phyloP scores from a whole-genome alignment of 2,797 vertebrate species.

The Gouania willdenowi region DNA sequence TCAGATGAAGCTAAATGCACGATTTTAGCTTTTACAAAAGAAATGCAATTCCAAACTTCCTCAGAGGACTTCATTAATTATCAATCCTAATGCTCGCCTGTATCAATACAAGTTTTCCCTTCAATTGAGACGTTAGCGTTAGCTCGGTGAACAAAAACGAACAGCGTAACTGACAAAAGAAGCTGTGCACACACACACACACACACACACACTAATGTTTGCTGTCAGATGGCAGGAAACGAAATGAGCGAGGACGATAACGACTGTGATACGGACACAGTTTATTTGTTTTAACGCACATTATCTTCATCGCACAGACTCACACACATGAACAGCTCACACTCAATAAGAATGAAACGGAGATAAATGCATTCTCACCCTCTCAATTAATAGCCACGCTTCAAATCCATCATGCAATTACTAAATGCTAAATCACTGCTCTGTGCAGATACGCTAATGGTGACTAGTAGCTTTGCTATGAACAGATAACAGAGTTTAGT shows the following conservation, averaged over 20 bases:
- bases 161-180: slow-evolving; percentile 44
- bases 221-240: slow-evolving; percentile 59
- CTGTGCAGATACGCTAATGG: slow-evolving; percentile 71
- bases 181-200: slow-evolving; percentile 17
- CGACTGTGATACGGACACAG: slow-evolving; percentile 51
- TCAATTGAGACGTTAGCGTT: slow-evolving; percentile 51
- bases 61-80: slow-evolving; percentile 44
- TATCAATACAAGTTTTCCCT: slow-evolving; percentile 43
- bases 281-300: slow-evolving; percentile 59
- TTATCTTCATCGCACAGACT: slow-evolving; percentile 52
- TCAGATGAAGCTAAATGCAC: no score
- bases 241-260: slow-evolving; percentile 62
- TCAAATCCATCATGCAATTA: slow-evolving; percentile 70
- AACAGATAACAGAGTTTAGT: slow-evolving; percentile 59
- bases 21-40: no score
- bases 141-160: slow-evolving; percentile 64
- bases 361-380: slow-evolving; percentile 57
- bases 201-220: slow-evolving; percentile 55
- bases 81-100: slow-evolving; percentile 42
- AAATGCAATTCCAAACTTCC: no score
- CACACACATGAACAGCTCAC: slow-evolving; percentile 29
- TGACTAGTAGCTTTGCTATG: slow-evolving; percentile 59
- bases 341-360: slow-evolving; percentile 50
- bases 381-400: slow-evolving; percentile 69
- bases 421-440: slow-evolving; percentile 60